Percentiles rank a stretch among this genome's conserved stretches.
These are phyloP conservation scores for Pipa parva DNA, from an alignment of 2,113 vertebrate species.

Conservation along the genomic window DNA sequence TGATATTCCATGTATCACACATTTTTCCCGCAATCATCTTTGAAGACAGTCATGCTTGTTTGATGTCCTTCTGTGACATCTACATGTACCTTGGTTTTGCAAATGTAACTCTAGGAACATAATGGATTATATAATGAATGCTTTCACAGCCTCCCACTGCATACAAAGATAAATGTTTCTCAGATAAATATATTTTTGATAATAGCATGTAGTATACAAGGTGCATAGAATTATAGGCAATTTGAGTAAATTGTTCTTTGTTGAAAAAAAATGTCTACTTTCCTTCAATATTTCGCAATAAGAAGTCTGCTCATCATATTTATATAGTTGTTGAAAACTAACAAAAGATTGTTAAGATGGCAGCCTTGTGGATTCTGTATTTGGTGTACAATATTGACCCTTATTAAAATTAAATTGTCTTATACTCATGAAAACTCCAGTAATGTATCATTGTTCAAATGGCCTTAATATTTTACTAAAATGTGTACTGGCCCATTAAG, in stretches of 20 bases:
- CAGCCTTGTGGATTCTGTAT: neutral
- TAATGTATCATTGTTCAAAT: too few relatives aligned
- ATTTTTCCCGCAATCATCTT: neutral
- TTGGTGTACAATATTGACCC: neutral
- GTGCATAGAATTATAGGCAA: conserved; percentile 8
- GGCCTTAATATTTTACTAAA: too few relatives aligned
- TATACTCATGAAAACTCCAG: neutral
- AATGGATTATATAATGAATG: conserved; percentile 5
- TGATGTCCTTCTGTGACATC: neutral
- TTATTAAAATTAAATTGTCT: neutral
- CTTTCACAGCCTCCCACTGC: conserved; percentile 3
- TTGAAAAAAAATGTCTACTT: neutral
- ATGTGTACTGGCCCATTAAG: too few relatives aligned
- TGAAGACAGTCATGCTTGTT: neutral
- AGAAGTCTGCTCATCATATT: neutral
- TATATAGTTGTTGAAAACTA: neutral
- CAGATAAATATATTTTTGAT: conserved; percentile 7
- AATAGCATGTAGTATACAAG: conserved; percentile 4
- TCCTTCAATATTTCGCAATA: neutral
- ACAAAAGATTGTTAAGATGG: neutral
- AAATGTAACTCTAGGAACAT: neutral
- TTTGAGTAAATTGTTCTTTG: conserved; percentile 1
- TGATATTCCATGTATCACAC: neutral
- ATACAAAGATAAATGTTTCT: neutral
- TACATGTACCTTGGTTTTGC: neutral